Evolutionary conservation across 2,113 vertebrate genomes (phyloP).

Genomic region (Tauraco erythrolophus): DNA sequence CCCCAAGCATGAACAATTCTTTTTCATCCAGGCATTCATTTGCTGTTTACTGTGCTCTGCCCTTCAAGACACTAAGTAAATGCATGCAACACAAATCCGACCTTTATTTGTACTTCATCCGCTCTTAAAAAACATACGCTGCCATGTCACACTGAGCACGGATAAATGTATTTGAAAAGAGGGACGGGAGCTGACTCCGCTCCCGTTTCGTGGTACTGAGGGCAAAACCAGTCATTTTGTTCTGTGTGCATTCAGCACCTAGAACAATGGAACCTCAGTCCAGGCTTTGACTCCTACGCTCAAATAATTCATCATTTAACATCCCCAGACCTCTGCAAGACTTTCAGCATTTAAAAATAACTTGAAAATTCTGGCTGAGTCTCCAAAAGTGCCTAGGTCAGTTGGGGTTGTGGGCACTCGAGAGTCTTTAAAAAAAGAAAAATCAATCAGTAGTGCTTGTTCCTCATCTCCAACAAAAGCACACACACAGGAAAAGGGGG

Average conservation of each 20-base stretch:
- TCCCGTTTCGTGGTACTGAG: not conserved
- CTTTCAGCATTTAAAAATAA: slow-evolving; percentile 48
- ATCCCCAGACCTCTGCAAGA: slow-evolving; percentile 20
- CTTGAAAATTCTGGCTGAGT: not conserved
- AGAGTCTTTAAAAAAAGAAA: not conserved
- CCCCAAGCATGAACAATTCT: not conserved
- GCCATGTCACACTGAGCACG: not conserved
- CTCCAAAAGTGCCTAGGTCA: not conserved
- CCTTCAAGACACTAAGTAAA: not conserved
- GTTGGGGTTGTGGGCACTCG: not conserved
- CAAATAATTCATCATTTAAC: slow-evolving; percentile 45
- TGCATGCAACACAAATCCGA: fast-evolving
- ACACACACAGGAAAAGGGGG: not conserved
- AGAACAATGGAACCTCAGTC: slow-evolving; percentile 40
- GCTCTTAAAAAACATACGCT: not conserved
- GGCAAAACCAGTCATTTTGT: not conserved
- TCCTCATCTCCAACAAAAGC: slow-evolving; percentile 11
- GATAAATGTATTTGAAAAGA: not conserved
- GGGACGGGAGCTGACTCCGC: not conserved
- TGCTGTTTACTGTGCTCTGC: not conserved
- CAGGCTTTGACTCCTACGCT: not conserved
- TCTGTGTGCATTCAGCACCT: slow-evolving; percentile 40
- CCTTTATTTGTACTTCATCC: not conserved
- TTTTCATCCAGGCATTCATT: not conserved
- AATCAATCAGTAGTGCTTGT: not conserved